These are phyloP conservation scores for Rhynchopsitta pachyrhyncha DNA, from an alignment of 2,113 vertebrate species.

Conservation along the genomic window DNA sequence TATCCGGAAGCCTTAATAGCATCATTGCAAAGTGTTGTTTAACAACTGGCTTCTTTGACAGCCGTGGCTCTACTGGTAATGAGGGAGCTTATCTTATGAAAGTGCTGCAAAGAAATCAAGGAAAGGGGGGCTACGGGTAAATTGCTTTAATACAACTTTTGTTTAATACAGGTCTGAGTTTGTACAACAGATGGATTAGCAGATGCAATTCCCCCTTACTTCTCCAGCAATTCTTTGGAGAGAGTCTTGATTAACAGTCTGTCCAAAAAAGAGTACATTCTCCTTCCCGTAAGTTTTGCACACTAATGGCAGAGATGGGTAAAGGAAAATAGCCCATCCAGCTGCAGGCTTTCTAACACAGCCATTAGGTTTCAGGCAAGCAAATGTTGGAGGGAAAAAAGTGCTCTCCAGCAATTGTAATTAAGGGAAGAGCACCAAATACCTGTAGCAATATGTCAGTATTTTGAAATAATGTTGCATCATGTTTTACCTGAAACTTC, in stretches of 20 bases:
- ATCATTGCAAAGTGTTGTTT: constrained; percentile 9
- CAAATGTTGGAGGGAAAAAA: constrained; percentile 20
- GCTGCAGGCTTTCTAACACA: constrained; percentile 20
- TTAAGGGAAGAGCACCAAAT: constrained; percentile 62
- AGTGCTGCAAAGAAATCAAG: background rate
- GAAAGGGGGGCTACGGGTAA: background rate
- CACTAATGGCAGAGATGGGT: background rate
- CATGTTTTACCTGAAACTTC: constrained; percentile 70
- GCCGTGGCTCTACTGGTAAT: background rate
- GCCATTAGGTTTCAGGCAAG: background rate
- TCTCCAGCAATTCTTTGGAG: background rate
- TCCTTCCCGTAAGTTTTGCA: background rate
- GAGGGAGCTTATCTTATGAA: constrained; percentile 2
- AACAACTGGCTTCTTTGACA: constrained; percentile 23
- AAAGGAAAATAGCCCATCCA: background rate
- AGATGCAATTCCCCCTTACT: background rate
- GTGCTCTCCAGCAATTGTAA: constrained; percentile 63
- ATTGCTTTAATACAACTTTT: constrained; percentile 8
- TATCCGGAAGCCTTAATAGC: constrained; percentile 22
- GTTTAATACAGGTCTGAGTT: background rate
- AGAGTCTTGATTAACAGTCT: background rate
- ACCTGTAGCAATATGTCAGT: constrained; percentile 63
- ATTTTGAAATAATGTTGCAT: constrained; percentile 67
- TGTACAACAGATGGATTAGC: background rate
- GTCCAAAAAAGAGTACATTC: background rate